Evolutionary conservation across 2,888 invertebrate genomes (phyloP).

Genomic region (Neria commutata): DNA sequence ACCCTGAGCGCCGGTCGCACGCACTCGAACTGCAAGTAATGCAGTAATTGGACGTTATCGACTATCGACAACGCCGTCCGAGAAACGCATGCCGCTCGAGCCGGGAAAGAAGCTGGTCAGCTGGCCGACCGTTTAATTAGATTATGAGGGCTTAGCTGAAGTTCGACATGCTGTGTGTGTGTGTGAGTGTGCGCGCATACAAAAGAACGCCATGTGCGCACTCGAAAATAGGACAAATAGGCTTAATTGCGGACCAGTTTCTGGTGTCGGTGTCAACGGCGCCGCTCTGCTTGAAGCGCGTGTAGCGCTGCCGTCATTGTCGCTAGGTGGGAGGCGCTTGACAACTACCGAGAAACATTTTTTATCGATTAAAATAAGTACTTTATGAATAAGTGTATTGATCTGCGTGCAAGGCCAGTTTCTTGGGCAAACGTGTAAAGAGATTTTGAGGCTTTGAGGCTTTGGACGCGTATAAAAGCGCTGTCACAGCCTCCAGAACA

Average conservation of each 20-base stretch:
- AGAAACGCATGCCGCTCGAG: too few species aligned
- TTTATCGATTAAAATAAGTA: neutral
- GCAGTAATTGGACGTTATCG: constrained; percentile 25
- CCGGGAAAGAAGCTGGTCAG: too few species aligned
- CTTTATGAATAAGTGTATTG: too few species aligned
- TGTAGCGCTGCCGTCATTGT: neutral
- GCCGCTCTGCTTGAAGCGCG: neutral
- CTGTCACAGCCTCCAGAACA: constrained; percentile 28
- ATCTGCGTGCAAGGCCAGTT: neutral
- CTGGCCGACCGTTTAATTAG: too few species aligned
- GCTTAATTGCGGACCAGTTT: neutral
- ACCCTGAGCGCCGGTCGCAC: constrained; percentile 33
- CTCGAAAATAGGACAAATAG: too few species aligned
- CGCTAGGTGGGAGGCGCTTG: neutral
- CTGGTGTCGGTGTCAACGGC: neutral
- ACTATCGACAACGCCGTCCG: too few species aligned
- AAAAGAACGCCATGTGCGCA: too few species aligned
- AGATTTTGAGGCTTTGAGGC: neutral
- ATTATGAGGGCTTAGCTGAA: too few species aligned
- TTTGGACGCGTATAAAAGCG: constrained; percentile 41
- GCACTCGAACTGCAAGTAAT: constrained; percentile 47
- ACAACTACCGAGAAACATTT: neutral
- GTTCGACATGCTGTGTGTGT: too few species aligned
- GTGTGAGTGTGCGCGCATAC: too few species aligned
- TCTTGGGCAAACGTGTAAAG: neutral